Conservation (phyloP, 2,797 vertebrate genomes). For the Macrochelys suwanniensis region DNA sequence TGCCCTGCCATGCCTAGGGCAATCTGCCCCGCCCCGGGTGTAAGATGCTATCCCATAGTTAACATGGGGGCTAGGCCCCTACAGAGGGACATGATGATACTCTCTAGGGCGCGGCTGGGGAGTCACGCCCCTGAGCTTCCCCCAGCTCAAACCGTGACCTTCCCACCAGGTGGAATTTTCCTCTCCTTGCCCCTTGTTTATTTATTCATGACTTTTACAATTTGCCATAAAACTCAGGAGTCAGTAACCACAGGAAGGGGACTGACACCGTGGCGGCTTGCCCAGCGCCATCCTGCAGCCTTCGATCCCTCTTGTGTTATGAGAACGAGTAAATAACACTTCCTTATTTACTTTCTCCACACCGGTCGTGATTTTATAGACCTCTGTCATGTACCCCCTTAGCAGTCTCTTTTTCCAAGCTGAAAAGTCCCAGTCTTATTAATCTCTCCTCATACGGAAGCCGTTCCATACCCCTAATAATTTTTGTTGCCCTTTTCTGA, state of each 20-base stretch:
- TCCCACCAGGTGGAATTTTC: not conserved
- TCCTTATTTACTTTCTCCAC: too few species aligned
- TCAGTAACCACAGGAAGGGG: conserved; percentile 31
- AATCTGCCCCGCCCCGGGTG: not conserved
- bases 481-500: too few species aligned
- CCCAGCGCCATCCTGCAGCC: not conserved
- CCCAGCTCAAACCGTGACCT: not conserved
- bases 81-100: not conserved
- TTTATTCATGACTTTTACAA: not conserved
- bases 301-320: not conserved
- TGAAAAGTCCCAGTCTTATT: too few species aligned
- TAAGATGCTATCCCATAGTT: not conserved
- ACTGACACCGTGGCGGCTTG: not conserved
- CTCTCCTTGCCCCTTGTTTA: not conserved
- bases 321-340: too few species aligned
- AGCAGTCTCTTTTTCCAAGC: too few species aligned
- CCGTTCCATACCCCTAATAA: too few species aligned
- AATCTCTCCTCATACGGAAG: too few species aligned
- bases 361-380: too few species aligned
- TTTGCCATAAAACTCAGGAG: conserved; percentile 45
- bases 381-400: too few species aligned
- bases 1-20: not conserved
- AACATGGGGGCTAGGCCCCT: not conserved
- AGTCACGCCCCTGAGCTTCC: fast-evolving
- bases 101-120: not conserved